phyloP scores from a whole-genome alignment of 2,113 vertebrate genomes.

The Mesocricetus auratus region DNA sequence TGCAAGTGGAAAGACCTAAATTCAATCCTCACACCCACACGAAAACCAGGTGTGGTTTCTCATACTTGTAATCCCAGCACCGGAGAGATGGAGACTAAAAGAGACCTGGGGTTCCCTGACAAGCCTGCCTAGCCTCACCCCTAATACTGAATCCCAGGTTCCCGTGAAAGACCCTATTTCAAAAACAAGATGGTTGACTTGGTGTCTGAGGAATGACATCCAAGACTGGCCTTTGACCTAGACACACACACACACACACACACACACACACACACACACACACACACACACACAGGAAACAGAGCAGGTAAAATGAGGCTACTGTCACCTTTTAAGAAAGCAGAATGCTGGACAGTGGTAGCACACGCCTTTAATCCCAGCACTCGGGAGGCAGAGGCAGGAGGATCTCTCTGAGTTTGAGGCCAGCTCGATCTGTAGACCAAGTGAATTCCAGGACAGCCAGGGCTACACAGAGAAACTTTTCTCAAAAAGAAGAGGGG shows the following conservation, averaged over 20 bases:
- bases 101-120: not conserved
- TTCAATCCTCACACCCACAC: too few relatives aligned
- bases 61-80: not conserved
- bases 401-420: not conserved
- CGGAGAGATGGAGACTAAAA: not conserved
- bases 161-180: not conserved
- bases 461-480: not conserved
- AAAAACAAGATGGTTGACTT: not conserved
- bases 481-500: not conserved
- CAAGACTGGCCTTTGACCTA: not conserved
- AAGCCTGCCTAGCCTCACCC: not conserved
- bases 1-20: not conserved
- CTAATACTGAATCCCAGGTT: not conserved
- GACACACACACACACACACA: not conserved
- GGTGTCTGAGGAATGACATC: not conserved
- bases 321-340: conserved; percentile 5
- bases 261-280: not conserved
- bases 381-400: not conserved
- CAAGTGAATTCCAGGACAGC: not conserved
- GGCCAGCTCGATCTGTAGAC: not conserved
- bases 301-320: not conserved
- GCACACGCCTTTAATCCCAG: not conserved
- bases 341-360: not conserved
- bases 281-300: not conserved
- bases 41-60: not conserved